These are phyloP conservation scores for Drosophila aldrichi DNA, from an alignment of 2,888 invertebrate species.

Conservation along the genomic window DNA sequence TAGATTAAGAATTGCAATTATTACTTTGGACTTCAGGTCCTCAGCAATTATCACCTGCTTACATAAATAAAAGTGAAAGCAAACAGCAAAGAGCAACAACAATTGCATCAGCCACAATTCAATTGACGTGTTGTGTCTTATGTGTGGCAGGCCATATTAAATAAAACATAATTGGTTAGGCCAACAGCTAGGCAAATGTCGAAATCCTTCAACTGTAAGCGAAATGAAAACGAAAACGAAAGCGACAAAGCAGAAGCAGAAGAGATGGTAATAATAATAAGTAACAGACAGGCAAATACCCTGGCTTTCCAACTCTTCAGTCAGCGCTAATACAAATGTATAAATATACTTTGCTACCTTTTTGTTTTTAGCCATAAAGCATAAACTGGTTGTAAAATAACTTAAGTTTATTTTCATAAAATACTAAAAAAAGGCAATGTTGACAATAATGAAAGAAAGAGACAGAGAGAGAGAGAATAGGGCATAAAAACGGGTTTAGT, in stretches of 20 bases:
- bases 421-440: too few relatives aligned
- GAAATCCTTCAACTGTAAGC: conserved; percentile 53
- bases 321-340: background rate
- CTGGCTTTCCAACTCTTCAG: background rate
- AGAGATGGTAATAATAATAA: background rate
- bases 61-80: conserved; percentile 36
- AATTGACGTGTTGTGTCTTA: conserved; percentile 22
- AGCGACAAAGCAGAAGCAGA: too few relatives aligned
- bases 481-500: background rate
- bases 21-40: background rate
- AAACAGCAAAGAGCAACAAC: conserved; percentile 8
- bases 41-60: conserved; percentile 16
- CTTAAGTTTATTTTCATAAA: background rate
- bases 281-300: conserved; percentile 1
- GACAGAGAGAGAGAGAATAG: too few relatives aligned
- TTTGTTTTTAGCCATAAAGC: too few relatives aligned
- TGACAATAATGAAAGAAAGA: too few relatives aligned
- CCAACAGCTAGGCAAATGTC: conserved; percentile 53
- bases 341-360: too few relatives aligned
- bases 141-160: conserved; percentile 46
- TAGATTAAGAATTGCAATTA: conserved; percentile 17
- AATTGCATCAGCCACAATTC: conserved; percentile 53
- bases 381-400: background rate
- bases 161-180: conserved; percentile 40
- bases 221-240: conserved; percentile 2